A percentile compares a stretch with the other conserved stretches of the same genome.
phyloP scores from a whole-genome alignment of 2,113 vertebrate genomes.

The Aegotheles bennettii region DNA sequence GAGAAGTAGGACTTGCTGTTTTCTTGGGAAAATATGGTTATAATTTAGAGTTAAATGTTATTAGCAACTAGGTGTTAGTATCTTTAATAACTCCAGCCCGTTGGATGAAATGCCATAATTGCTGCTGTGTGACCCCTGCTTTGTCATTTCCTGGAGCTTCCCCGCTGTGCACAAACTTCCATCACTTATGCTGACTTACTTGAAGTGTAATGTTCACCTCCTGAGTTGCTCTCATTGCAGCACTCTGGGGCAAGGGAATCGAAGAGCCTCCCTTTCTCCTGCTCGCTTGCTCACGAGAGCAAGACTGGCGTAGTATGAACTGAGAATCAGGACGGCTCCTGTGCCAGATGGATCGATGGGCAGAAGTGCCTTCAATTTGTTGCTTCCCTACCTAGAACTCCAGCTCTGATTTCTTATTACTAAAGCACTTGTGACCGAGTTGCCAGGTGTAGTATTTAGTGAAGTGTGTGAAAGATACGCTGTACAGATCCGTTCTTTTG shows the following conservation, averaged over 20 bases:
- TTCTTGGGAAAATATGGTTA: neutral
- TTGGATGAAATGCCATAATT: neutral
- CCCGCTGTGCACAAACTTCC: neutral
- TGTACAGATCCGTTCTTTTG: fast-evolving
- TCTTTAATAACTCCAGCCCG: neutral
- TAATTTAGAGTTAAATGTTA: neutral
- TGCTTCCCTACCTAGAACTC: neutral
- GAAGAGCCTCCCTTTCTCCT: neutral
- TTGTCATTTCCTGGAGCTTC: neutral
- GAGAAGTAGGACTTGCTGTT: neutral
- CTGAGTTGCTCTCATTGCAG: neutral
- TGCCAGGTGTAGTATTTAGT: neutral
- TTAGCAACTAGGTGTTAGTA: neutral
- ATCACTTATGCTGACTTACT: fast-evolving
- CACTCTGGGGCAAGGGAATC: too few species aligned
- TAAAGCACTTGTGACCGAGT: neutral
- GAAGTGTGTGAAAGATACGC: neutral
- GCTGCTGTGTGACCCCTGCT: neutral
- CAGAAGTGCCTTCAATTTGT: neutral
- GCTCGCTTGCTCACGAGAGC: neutral
- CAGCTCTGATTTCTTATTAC: neutral
- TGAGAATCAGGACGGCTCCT: neutral
- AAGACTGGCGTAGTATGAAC: neutral
- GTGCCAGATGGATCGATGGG: fast-evolving
- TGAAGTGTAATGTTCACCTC: neutral